Evolutionary conservation across 2,797 vertebrate genomes (phyloP).

Genomic region (Cyclura pinguis): DNA sequence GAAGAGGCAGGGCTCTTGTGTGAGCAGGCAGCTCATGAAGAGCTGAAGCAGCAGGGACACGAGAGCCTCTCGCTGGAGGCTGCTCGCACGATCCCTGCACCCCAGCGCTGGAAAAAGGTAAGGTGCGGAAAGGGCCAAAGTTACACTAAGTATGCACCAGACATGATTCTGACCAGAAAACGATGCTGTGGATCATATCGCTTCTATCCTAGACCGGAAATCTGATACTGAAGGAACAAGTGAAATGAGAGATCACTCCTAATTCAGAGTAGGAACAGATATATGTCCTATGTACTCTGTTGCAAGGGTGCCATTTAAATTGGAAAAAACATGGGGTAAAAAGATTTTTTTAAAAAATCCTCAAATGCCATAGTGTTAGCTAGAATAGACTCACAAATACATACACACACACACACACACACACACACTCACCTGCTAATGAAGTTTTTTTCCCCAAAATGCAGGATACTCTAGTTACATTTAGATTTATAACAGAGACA

Average conservation of each 20-base stretch:
- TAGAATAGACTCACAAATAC: neutral
- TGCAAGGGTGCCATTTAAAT: neutral
- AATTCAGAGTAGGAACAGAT: neutral
- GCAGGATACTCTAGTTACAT: neutral
- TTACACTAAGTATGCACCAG: too few species aligned
- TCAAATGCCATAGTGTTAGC: neutral
- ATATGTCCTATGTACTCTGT: neutral
- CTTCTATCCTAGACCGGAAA: neutral
- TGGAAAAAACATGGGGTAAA: neutral
- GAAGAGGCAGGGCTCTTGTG: too few species aligned
- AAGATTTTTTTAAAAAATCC: neutral
- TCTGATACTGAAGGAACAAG: neutral
- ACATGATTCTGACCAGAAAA: slow-evolving; percentile 24
- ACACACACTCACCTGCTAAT: neutral
- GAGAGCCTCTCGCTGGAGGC: too few species aligned
- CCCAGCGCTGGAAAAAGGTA: too few species aligned
- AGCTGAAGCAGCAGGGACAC: too few species aligned
- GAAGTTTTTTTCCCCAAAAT: neutral
- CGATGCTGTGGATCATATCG: slow-evolving; percentile 19
- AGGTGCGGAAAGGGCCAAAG: too few species aligned
- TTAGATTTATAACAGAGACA: neutral
- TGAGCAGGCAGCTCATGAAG: too few species aligned
- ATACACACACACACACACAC: neutral
- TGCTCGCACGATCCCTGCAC: too few species aligned
- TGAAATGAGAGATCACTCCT: neutral